Conservation (phyloP, 2,113 vertebrate species). For the Ginglymostoma cirratum region DNA sequence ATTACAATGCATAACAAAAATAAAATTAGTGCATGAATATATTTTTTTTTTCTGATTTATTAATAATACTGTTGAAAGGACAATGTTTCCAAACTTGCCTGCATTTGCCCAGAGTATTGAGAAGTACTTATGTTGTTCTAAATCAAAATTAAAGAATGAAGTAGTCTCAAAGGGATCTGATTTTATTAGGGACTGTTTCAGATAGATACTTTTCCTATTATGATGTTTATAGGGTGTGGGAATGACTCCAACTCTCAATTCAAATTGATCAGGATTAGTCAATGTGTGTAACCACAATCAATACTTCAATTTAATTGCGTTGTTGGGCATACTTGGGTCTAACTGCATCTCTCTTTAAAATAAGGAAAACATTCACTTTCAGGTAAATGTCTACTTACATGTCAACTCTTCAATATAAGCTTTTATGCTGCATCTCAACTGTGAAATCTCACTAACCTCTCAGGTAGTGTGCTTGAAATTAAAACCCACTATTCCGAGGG, state of each 20-base stretch:
- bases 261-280: not conserved
- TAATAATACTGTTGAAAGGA: not conserved
- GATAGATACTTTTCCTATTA: not conserved
- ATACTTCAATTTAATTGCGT: not conserved
- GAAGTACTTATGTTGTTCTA: not conserved
- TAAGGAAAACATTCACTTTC: not conserved
- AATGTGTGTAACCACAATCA: not conserved
- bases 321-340: not conserved
- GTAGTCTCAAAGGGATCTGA: no score
- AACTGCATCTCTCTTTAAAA: not conserved
- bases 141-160: not conserved
- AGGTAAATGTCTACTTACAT: not conserved
- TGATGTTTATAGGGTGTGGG: not conserved
- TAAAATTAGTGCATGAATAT: conserved; percentile 20
- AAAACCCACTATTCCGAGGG: no score
- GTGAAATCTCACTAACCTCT: not conserved
- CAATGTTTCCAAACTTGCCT: not conserved
- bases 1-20: conserved; percentile 16
- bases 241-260: not conserved
- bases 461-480: no score
- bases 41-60: conserved; percentile 24
- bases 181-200: not conserved
- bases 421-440: not conserved
- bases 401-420: not conserved
- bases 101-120: not conserved